Base-by-base conservation (phyloP, 2,888 invertebrate species). In the Seira ritae region DNA sequence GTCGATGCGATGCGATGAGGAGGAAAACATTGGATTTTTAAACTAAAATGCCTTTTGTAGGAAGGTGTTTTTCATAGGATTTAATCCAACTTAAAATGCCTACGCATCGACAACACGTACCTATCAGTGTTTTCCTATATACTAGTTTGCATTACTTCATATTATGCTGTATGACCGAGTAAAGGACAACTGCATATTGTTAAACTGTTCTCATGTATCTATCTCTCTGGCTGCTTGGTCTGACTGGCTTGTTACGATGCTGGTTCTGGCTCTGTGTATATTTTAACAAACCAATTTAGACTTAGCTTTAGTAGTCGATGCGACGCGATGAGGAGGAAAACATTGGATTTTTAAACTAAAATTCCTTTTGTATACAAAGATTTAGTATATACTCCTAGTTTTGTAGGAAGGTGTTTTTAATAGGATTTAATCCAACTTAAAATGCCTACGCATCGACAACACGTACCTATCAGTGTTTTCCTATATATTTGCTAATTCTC, bases 111-210 rank as follows among this genome's bases (percentile, higher is more conserved):
- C 62, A 62, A 6, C 17, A 62, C n/a, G 12, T 62, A 62, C 20
- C 62, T 62, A 19, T 12, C 62, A 62, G 3, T 62, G 62, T 20
- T 62, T 62, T 15, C 6, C 20, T 62, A 20, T 20, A 20, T 10
- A 20, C 20, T 8, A 22, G 62, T n/a, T n/a, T 70, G 71, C 80
- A 81, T 75, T 76, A 76, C 50, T 15, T n/a, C 15, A 50, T n/a
- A 50, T 15, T 62, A 50, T 15, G 68, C 60, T 82, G 77, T 62
- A 62, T 62, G 10, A 20, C 22, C 8, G 20, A 8, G 62, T 22
- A 62, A 20, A 62, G 62, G 2, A 62, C 2, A 20, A 20, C 4
- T 19, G 19, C 4, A 62, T 20, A 22, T 10, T 62, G 62, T 62
- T 62, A 31, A 31, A 62, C n/a, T 12, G 70, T 3, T 60, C 20